A percentile compares a stretch with the other conserved stretches of the same genome.
These are phyloP conservation scores for Tigriopus californicus DNA, from an alignment of 2,888 invertebrate genomes.

Conservation along the genomic window DNA sequence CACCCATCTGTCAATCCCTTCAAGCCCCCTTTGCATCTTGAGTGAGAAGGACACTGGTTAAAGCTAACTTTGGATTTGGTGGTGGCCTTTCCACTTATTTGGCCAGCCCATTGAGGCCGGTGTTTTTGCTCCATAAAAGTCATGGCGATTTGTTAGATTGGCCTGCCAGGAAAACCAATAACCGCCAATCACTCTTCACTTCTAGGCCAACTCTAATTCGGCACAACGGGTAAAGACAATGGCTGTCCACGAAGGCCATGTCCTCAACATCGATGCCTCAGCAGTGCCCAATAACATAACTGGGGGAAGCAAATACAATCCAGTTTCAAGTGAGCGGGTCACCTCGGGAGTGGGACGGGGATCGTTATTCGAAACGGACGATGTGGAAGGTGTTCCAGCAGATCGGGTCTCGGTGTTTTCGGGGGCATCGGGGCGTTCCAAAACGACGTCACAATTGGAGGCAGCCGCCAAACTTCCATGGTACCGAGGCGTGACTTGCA, in stretches of 20 bases:
- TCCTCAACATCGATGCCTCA: slow-evolving; percentile 1
- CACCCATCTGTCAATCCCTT: no score
- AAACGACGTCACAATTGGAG: background rate
- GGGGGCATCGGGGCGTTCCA: background rate
- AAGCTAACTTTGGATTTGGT: no score
- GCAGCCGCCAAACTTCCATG: slow-evolving; percentile 7
- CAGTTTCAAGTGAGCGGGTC: background rate
- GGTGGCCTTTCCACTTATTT: no score
- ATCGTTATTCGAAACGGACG: background rate
- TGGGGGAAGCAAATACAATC: background rate
- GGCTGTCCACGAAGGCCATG: slow-evolving; percentile 6
- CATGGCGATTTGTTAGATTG: no score
- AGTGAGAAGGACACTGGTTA: no score
- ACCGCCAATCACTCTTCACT: no score
- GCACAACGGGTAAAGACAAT: slow-evolving; percentile 1
- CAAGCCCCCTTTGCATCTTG: no score
- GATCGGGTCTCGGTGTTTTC: slow-evolving; percentile 11
- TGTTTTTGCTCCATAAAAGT: no score
- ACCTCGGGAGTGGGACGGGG: background rate
- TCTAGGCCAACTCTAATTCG: background rate
- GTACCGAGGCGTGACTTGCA: slow-evolving; percentile 11
- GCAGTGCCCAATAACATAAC: background rate
- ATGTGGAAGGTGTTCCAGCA: background rate
- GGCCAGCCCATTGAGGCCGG: no score
- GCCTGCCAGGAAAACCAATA: no score